A percentile compares a stretch with the other conserved stretches of the same genome.
Evolutionary conservation across 92 coral and sea anemone genomes (phyloP).

Genomic region (Chrysogorgia sp.): DNA sequence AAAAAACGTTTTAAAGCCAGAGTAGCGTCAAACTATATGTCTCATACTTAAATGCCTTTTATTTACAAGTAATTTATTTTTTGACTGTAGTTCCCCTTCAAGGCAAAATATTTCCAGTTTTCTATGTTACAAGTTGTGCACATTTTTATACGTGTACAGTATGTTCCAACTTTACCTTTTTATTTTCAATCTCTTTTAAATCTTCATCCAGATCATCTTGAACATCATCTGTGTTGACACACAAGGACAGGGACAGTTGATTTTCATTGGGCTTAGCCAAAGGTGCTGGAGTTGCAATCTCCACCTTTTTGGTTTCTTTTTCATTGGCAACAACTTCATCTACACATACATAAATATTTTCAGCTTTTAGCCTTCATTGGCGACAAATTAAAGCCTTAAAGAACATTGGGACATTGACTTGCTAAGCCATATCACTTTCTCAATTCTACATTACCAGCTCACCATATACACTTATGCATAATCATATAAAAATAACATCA

Average conservation of each 20-base stretch:
- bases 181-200: conserved; percentile 75
- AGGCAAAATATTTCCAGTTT: no score
- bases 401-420: no score
- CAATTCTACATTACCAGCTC: no score
- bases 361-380: not conserved
- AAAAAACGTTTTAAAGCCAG: no score
- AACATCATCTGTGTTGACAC: conserved; percentile 93
- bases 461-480: no score
- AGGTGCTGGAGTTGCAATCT: not conserved
- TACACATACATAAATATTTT: not conserved
- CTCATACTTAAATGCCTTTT: no score
- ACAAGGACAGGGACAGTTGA: conserved; percentile 85
- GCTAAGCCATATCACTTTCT: no score
- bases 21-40: no score
- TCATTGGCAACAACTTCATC: conserved; percentile 10
- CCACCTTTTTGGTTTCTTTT: conserved; percentile 5
- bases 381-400: not conserved
- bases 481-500: no score
- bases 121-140: conserved; percentile 1
- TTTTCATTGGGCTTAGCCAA: conserved; percentile 65
- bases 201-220: conserved; percentile 98
- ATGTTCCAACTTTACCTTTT: conserved; percentile 59
- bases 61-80: no score
- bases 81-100: no score
- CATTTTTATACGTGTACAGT: conserved; percentile 53